A percentile compares a stretch with the other conserved stretches of the same genome.
Evolutionary conservation across 2,797 vertebrate species (phyloP).

Genomic region (Sparidentex hasta): DNA sequence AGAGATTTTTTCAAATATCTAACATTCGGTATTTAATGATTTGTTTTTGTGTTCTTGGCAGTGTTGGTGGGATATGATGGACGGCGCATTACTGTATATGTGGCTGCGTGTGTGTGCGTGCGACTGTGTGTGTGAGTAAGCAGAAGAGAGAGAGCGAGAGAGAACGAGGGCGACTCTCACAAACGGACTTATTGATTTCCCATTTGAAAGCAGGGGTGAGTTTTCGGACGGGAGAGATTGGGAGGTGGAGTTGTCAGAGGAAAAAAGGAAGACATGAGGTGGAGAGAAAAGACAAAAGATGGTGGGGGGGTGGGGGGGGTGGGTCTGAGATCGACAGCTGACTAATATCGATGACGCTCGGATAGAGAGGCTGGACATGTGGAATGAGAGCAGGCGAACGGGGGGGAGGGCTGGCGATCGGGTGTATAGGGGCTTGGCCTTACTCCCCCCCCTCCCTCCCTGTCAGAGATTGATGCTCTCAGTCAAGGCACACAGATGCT

Average conservation of each 20-base stretch:
- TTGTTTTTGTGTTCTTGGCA: not conserved
- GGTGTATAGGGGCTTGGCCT: slow-evolving; percentile 33
- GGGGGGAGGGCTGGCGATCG: slow-evolving; percentile 8
- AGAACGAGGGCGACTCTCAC: slow-evolving; percentile 48
- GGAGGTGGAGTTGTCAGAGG: slow-evolving; percentile 41
- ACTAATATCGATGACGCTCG: slow-evolving; percentile 42
- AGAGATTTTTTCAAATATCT: slow-evolving; percentile 1
- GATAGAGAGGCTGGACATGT: slow-evolving; percentile 26
- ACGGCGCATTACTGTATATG: slow-evolving; percentile 6
- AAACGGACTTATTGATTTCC: slow-evolving; percentile 70
- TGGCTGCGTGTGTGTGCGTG: slow-evolving; percentile 11
- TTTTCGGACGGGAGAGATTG: slow-evolving; percentile 41
- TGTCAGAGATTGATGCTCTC: slow-evolving; percentile 51
- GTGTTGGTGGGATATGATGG: slow-evolving; percentile 7
- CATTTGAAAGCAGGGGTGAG: slow-evolving; percentile 58
- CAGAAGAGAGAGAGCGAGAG: slow-evolving; percentile 31
- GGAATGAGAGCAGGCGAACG: slow-evolving; percentile 11
- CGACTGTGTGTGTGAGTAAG: slow-evolving; percentile 10
- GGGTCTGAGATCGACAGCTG: slow-evolving; percentile 24
- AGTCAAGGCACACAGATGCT: slow-evolving; percentile 58
- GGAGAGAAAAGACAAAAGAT: slow-evolving; percentile 21
- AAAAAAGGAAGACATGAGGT: slow-evolving; percentile 36
- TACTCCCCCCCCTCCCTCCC: not conserved
- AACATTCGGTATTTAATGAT: slow-evolving; percentile 10
- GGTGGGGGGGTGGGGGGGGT: not conserved